Base-by-base conservation (phyloP, 2,797 vertebrate genomes). In the Pteropus rufus region DNA sequence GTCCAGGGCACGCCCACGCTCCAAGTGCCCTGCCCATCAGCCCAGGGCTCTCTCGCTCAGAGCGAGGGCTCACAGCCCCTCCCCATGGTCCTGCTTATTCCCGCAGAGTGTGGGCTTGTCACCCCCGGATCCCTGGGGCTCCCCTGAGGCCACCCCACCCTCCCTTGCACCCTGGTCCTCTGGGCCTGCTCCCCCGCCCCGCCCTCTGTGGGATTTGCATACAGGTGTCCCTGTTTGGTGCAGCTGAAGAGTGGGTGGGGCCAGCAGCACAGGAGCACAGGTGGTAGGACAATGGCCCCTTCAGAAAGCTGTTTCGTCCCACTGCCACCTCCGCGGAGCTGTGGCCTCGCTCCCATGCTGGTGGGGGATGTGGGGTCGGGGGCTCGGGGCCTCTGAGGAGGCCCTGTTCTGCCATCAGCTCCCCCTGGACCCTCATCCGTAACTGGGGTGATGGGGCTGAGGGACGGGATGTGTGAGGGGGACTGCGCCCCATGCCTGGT, bases 131-230 rank as follows among this genome's bases (percentile, higher is more conserved):
- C 52, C 14, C 15, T 0, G 10, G 46, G 46, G 34, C 29, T 39
- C 46, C 75, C 81, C 52, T 29, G 24, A 77, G 49, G 46, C 70
- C 24, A 12, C 36, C 39, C 46, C 26, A 41, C 85, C 46, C 69
- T 60, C 44, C 31, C 65, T 2, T 18, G 49, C 58, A 46, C 49
- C 64, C 75, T 69, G 39, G 52, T 67, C 23, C 7, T 7, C 46
- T 23, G 23, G 26, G 2, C 82, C 26, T 8, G 46, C 46, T n/a
- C n/a, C 46, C 69, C 60, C 36, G 65, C 70, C 31, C 52, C 14
- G 92, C 92, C 97, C 97, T 21, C 98, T 97, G 98, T 98, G 97
- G 39, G 52, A 99, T 99, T 99, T 99, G 99, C 99, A 99, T 99
- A 99, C 99, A 99, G 99, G 99, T 99, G 99, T 98, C 97, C 98